Conservation (phyloP, 2,113 vertebrate species). For the Callopanchax toddi region DNA sequence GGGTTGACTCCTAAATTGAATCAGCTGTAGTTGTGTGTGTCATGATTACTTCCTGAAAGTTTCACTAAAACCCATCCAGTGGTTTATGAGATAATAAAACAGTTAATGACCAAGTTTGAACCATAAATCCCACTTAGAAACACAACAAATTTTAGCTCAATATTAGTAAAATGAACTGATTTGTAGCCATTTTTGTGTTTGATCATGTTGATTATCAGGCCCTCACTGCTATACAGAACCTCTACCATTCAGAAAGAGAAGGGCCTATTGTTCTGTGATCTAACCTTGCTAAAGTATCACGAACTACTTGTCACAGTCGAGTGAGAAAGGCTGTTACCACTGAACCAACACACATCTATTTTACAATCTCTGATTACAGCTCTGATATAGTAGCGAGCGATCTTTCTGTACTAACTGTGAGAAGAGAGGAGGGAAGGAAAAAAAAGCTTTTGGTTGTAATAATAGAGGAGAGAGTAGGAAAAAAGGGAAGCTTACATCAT, state of each 20-base stretch:
- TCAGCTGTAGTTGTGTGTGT: too few relatives aligned
- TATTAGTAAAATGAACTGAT: too few relatives aligned
- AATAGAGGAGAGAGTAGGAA: conserved; percentile 16
- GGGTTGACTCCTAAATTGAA: too few relatives aligned
- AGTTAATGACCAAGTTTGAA: too few relatives aligned
- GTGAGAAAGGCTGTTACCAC: conserved; percentile 56
- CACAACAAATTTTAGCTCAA: too few relatives aligned
- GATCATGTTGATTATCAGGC: too few relatives aligned
- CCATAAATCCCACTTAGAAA: too few relatives aligned
- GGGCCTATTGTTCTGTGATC: conserved; percentile 63
- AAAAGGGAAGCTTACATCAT: conserved; percentile 32
- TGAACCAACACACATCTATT: conserved; percentile 45
- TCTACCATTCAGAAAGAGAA: conserved; percentile 45
- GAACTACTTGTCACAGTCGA: conserved; percentile 60
- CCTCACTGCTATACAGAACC: conserved; percentile 39
- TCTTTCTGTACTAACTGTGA: conserved; percentile 39
- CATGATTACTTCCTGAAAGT: too few relatives aligned
- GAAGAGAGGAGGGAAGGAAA: neutral
- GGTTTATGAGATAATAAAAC: too few relatives aligned
- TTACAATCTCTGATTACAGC: conserved; percentile 62
- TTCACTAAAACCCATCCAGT: too few relatives aligned
- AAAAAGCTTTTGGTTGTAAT: conserved; percentile 15
- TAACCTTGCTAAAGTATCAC: conserved; percentile 57
- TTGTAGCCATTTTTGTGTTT: too few relatives aligned
- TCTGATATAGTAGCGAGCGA: conserved; percentile 42